A percentile compares a stretch with the other conserved stretches of the same genome.
These are phyloP conservation scores for Sterrhoptilus dennistouni DNA, from an alignment of 2,113 vertebrate genomes.

Conservation along the genomic window DNA sequence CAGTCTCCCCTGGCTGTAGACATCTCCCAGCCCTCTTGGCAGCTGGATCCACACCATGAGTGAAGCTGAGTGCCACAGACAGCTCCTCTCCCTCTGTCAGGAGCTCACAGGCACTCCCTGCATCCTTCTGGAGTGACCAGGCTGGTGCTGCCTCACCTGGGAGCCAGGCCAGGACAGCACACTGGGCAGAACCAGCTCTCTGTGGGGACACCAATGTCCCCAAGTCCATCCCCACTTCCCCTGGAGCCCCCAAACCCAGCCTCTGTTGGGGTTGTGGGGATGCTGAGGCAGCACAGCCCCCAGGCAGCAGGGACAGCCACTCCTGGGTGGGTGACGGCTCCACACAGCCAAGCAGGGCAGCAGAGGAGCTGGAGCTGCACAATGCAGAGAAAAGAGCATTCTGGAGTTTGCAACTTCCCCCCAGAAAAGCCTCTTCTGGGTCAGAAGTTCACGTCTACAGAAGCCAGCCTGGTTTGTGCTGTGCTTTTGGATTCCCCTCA, in stretches of 20 bases:
- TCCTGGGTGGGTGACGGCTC: neutral
- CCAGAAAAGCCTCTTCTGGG: neutral
- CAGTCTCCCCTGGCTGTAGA: neutral
- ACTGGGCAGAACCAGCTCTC: neutral
- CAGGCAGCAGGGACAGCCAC: accelerated
- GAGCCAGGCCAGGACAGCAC: accelerated
- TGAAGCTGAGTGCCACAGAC: neutral
- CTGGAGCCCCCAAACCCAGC: neutral
- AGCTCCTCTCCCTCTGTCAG: neutral
- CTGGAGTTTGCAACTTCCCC: neutral
- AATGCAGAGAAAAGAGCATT: neutral
- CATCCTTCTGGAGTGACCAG: accelerated
- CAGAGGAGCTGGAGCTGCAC: neutral
- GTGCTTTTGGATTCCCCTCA: neutral
- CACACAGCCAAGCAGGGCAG: neutral
- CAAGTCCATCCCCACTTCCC: accelerated
- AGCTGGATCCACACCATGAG: neutral
- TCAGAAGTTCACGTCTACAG: neutral
- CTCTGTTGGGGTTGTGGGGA: accelerated
- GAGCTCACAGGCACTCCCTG: accelerated
- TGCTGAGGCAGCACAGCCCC: neutral
- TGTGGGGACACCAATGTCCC: neutral
- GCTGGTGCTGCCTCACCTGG: neutral
- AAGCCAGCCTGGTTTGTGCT: neutral
- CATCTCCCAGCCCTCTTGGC: neutral